Percentiles rank a stretch among this genome's conserved stretches.
Conservation (phyloP, 2,797 vertebrate genomes). For the Synanceia verrucosa region DNA sequence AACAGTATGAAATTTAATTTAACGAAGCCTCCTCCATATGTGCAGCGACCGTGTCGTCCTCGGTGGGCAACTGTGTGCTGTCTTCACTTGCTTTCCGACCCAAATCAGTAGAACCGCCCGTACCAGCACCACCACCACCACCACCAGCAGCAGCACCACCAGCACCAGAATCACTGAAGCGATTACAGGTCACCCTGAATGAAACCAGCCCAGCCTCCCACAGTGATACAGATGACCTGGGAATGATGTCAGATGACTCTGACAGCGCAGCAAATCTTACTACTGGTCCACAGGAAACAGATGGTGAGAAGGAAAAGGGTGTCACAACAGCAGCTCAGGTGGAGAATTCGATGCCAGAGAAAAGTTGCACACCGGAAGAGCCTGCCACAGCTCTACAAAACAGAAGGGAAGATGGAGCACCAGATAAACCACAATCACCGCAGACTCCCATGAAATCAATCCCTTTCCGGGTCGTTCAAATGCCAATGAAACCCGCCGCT, state of each 20-base stretch:
- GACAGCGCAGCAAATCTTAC: constrained; percentile 17
- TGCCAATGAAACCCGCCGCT: constrained; percentile 32
- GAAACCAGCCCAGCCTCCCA: constrained; percentile 41
- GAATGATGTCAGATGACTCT: constrained; percentile 59
- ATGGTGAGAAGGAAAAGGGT: constrained; percentile 27
- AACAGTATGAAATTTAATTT: not conserved
- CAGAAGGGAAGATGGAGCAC: not conserved
- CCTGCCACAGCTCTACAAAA: not conserved
- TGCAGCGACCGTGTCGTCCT: constrained; percentile 75
- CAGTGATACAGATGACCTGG: constrained; percentile 64
- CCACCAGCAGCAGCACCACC: not conserved
- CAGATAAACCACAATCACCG: constrained; percentile 40
- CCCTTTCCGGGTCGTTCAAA: constrained; percentile 62
- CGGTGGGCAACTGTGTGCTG: constrained; percentile 77
- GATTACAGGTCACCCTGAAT: not conserved
- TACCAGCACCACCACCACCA: not conserved
- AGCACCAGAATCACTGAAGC: constrained; percentile 42
- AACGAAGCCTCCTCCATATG: constrained; percentile 4
- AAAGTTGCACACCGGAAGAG: constrained; percentile 13
- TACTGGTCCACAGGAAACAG: constrained; percentile 17
- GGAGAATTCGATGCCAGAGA: constrained; percentile 19
- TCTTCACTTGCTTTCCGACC: constrained; percentile 68
- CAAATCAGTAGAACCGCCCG: constrained; percentile 42
- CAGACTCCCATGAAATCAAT: constrained; percentile 56
- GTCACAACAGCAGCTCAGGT: not conserved